A percentile compares a stretch with the other conserved stretches of the same genome.
Evolutionary conservation across 1,140 invertebrate genomes (phyloP).

Genomic region (Pseudobourletiella spinata): DNA sequence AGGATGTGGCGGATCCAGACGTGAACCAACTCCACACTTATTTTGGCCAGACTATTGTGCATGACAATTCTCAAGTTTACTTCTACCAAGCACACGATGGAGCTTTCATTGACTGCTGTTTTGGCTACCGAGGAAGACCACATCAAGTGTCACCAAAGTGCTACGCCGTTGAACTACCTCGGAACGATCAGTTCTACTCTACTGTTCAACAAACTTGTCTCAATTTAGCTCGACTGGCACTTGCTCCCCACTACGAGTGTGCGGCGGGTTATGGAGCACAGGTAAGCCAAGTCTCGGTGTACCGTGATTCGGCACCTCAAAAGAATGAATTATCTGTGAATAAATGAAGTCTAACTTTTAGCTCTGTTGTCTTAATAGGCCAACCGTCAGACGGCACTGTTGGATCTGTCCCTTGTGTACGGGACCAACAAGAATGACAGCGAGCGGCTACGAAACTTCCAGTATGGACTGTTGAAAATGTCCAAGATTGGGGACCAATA

Average conservation of each 20-base stretch:
- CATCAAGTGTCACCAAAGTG: conserved; percentile 44
- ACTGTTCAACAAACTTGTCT: conserved; percentile 39
- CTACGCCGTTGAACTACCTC: conserved; percentile 46
- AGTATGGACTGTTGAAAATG: conserved; percentile 37
- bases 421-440: conserved; percentile 37
- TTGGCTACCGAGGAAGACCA: conserved; percentile 32
- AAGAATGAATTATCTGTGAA: too few species aligned
- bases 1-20: conserved; percentile 17
- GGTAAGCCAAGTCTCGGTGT: conserved; percentile 32
- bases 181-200: conserved; percentile 44
- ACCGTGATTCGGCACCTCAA: too few species aligned
- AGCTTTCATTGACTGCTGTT: conserved; percentile 39
- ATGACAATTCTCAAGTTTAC: conserved; percentile 35
- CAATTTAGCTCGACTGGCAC: conserved; percentile 40
- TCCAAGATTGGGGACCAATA: conserved; percentile 28
- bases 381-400: conserved; percentile 30
- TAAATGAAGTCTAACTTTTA: too few species aligned
- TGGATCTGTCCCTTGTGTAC: conserved; percentile 36
- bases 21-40: conserved; percentile 33
- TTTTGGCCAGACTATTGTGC: conserved; percentile 37
- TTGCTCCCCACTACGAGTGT: conserved; percentile 40
- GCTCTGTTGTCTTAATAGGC: conserved; percentile 18
- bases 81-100: conserved; percentile 37
- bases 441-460: conserved; percentile 38
- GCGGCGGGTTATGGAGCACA: conserved; percentile 39